These are phyloP conservation scores for Hippocampus guttulatus DNA, from an alignment of 2,113 vertebrate species.

Conservation along the genomic window DNA sequence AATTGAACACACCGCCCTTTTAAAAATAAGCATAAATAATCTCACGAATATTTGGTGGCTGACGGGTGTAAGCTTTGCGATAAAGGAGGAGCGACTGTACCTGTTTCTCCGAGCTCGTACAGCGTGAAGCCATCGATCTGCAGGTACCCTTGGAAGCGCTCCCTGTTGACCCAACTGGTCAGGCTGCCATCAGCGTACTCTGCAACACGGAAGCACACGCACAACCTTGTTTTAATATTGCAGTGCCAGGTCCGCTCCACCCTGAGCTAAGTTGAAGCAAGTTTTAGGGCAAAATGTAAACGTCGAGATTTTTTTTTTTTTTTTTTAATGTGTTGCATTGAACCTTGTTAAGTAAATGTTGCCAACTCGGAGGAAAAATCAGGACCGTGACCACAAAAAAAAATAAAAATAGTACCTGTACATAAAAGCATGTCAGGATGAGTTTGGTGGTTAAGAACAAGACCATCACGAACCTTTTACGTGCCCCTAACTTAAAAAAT, in stretches of 20 bases:
- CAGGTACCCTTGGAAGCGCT: conserved; percentile 92
- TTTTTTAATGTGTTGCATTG: too few relatives aligned
- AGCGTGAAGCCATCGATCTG: conserved; percentile 89
- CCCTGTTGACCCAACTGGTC: conserved; percentile 89
- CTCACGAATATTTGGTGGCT: too few relatives aligned
- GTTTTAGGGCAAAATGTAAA: neutral
- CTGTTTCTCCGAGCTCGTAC: conserved; percentile 96
- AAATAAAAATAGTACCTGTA: too few relatives aligned
- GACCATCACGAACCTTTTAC: too few relatives aligned
- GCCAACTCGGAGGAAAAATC: too few relatives aligned
- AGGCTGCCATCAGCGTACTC: conserved; percentile 93
- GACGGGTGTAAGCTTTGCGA: too few relatives aligned
- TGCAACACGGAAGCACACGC: conserved; percentile 56
- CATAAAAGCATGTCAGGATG: too few relatives aligned
- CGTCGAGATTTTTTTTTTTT: fast-evolving
- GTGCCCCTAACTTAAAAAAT: neutral
- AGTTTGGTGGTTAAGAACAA: too few relatives aligned
- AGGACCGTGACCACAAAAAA: too few relatives aligned
- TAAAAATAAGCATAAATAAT: too few relatives aligned
- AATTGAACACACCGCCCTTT: too few relatives aligned
- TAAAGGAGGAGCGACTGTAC: conserved; percentile 54
- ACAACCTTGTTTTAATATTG: neutral
- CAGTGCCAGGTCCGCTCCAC: neutral
- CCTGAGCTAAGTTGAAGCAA: neutral
- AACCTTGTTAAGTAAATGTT: too few relatives aligned